Percentiles rank a stretch among this genome's conserved stretches.
phyloP scores from a whole-genome alignment of 2,888 invertebrate genomes.

The Hyles lineata region DNA sequence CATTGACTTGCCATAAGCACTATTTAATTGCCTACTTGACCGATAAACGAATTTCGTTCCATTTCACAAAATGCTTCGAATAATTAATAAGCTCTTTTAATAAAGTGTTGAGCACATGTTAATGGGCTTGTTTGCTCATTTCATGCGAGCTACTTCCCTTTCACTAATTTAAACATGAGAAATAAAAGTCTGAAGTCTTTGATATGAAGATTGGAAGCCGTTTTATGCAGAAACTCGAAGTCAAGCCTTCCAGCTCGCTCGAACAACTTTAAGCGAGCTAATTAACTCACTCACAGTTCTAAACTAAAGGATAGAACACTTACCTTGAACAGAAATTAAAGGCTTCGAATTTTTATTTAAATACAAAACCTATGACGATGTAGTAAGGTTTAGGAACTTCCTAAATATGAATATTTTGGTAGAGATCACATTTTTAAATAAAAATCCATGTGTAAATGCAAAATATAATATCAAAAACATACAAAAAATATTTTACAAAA shows the following conservation, averaged over 20 bases:
- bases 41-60: too few species aligned
- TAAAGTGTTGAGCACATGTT: not conserved
- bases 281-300: slow-evolving; percentile 38
- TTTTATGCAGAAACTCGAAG: slow-evolving; percentile 49
- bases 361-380: slow-evolving; percentile 34
- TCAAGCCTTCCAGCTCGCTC: slow-evolving; percentile 33
- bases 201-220: slow-evolving; percentile 51
- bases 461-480: not conserved
- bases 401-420: too few species aligned
- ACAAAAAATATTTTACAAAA: not conserved
- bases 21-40: too few species aligned
- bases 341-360: slow-evolving; percentile 50
- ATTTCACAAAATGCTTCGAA: too few species aligned
- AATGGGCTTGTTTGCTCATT: not conserved
- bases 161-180: not conserved
- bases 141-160: not conserved
- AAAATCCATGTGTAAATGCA: not conserved
- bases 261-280: slow-evolving; percentile 38
- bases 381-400: too few species aligned
- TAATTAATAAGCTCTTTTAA: not conserved
- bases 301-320: not conserved
- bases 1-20: too few species aligned
- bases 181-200: slow-evolving; percentile 51
- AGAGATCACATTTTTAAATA: not conserved
- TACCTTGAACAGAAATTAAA: too few species aligned